phyloP scores from a whole-genome alignment of 2,797 vertebrate genomes.

The Eleutherodactylus coqui region DNA sequence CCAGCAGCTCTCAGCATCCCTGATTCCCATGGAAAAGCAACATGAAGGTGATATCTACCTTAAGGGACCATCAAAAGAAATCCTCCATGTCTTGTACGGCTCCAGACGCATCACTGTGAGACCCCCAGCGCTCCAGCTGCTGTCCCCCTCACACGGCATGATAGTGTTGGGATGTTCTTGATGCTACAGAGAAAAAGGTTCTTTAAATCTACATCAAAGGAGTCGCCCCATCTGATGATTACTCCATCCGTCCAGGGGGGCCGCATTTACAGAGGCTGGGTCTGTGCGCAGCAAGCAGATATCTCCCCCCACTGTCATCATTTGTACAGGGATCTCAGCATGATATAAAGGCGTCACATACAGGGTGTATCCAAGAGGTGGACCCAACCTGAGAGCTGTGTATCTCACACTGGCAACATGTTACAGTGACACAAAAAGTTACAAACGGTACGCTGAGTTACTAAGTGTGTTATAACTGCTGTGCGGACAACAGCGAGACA shows the following conservation, averaged over 20 bases:
- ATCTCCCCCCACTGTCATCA: no score
- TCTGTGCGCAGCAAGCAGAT: no score
- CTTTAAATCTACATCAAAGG: neutral
- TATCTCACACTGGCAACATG: no score
- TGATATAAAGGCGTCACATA: no score
- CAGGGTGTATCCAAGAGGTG: no score
- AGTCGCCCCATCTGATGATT: neutral
- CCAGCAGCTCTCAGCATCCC: no score
- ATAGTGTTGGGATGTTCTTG: neutral
- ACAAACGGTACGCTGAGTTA: no score
- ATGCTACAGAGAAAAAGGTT: neutral
- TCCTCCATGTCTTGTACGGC: neutral
- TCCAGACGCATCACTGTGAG: neutral
- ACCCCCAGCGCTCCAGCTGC: neutral
- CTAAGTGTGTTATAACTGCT: no score
- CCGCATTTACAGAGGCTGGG: neutral
- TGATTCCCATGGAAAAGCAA: neutral
- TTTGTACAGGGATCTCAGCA: no score
- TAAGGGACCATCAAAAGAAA: constrained; percentile 15
- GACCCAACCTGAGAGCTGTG: no score
- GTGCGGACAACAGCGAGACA: no score
- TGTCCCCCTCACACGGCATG: neutral
- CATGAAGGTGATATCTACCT: neutral
- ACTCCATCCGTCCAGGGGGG: neutral
- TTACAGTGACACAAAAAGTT: no score